Evolutionary conservation across 2,888 invertebrate species (phyloP).

Genomic region (Thysanoteuthis rhombus): DNA sequence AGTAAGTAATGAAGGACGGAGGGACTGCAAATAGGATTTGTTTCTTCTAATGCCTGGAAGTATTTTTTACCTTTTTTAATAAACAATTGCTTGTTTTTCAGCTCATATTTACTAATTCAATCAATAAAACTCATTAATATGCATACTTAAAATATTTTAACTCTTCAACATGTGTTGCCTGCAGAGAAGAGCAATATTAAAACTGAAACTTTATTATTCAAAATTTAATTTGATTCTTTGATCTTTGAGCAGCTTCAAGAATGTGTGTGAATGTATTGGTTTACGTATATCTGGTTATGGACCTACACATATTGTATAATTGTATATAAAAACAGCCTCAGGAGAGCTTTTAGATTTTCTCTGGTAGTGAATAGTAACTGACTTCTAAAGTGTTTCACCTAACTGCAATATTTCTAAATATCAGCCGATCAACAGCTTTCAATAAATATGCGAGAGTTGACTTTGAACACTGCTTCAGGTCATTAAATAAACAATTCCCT

Average conservation of each 20-base stretch:
- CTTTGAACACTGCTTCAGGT: background rate
- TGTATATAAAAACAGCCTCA: no score
- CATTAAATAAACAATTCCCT: background rate
- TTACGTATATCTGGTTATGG: background rate
- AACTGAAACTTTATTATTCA: background rate
- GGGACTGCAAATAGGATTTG: background rate
- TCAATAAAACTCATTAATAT: background rate
- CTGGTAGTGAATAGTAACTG: no score
- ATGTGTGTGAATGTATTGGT: background rate
- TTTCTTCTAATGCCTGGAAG: background rate
- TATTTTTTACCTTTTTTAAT: background rate
- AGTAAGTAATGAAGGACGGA: background rate
- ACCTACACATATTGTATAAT: background rate
- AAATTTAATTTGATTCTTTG: background rate
- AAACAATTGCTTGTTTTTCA: background rate
- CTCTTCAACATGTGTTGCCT: background rate
- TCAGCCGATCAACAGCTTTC: no score
- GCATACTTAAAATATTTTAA: background rate
- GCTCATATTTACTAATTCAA: background rate
- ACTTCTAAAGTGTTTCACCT: no score
- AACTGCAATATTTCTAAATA: no score
- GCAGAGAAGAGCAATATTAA: background rate
- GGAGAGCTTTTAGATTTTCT: no score
- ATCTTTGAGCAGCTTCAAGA: background rate
- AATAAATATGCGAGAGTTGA: no score